A percentile compares a stretch with the other conserved stretches of the same genome.
Conservation (phyloP, 1,140 invertebrate species). For the Trypoxylus dichotomus region DNA sequence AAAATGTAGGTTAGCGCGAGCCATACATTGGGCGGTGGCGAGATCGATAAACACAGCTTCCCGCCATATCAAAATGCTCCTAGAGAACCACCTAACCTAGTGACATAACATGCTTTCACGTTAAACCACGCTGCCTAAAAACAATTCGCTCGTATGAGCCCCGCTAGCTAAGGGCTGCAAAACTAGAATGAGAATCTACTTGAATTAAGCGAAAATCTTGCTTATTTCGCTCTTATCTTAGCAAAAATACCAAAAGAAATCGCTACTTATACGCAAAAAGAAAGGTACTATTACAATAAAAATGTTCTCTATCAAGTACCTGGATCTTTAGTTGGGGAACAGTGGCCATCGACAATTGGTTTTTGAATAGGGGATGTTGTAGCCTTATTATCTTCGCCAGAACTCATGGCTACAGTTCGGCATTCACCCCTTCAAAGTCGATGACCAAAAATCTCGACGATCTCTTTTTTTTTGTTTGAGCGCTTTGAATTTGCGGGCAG, state of each 20-base stretch:
- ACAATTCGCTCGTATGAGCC: not conserved
- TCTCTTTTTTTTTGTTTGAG: not conserved
- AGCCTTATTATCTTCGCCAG: conserved; percentile 48
- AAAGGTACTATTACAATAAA: not conserved
- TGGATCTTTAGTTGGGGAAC: conserved; percentile 44
- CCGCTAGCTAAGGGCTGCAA: not conserved
- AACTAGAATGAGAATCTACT: not conserved
- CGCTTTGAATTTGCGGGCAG: conserved; percentile 6
- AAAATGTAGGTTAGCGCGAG: conserved; percentile 41
- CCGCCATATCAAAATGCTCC: conserved; percentile 28
- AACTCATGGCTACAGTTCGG: conserved; percentile 38
- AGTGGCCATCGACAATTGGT: conserved; percentile 47
- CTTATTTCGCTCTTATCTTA: no score
- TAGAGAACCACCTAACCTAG: conserved; percentile 36
- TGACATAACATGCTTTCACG: conserved; percentile 36
- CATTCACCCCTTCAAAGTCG: conserved; percentile 37
- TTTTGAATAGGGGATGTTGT: conserved; percentile 43
- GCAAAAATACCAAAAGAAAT: not conserved
- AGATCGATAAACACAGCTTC: conserved; percentile 38
- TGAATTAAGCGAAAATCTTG: not conserved
- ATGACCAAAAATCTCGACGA: conserved; percentile 26
- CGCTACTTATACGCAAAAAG: not conserved
- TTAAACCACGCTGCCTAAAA: conserved; percentile 9
- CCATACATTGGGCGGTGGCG: conserved; percentile 35
- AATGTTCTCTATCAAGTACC: conserved; percentile 33